Percentiles rank a stretch among this genome's conserved stretches.
phyloP scores from a whole-genome alignment of 2,113 vertebrate genomes.

The Toxotes chatareus region DNA sequence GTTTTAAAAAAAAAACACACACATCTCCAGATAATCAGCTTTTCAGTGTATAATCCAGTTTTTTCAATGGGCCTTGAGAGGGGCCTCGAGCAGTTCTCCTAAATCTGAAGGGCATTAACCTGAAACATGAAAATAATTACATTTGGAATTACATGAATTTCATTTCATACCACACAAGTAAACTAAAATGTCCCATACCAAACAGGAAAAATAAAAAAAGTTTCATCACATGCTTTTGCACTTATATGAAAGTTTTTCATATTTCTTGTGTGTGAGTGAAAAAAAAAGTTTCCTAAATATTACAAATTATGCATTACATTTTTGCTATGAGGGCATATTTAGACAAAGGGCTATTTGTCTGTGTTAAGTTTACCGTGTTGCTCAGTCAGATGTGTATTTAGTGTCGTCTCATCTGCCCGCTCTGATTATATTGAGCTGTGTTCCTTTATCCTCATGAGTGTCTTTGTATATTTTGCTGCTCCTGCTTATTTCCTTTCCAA shows the following conservation, averaged over 20 bases:
- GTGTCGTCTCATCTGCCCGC: slow-evolving; percentile 47
- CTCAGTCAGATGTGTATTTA: slow-evolving; percentile 60
- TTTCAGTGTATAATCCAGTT: neutral
- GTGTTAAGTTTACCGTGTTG: slow-evolving; percentile 26
- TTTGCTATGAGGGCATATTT: slow-evolving; percentile 10
- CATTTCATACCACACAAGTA: neutral
- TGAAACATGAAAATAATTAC: neutral
- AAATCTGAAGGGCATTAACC: neutral
- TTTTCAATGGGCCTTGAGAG: neutral
- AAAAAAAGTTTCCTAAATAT: neutral
- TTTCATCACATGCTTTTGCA: neutral
- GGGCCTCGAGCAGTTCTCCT: neutral
- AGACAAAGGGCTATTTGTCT: slow-evolving; percentile 56
- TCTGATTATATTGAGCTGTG: slow-evolving; percentile 31
- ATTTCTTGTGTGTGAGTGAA: neutral
- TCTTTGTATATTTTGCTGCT: slow-evolving; percentile 68
- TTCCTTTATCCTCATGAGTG: slow-evolving; percentile 52
- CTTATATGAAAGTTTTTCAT: neutral
- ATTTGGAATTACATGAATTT: slow-evolving; percentile 1
- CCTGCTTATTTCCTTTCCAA: slow-evolving; percentile 70
- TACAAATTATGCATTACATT: slow-evolving; percentile 1
- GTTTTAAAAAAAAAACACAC: neutral
- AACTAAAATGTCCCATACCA: neutral
- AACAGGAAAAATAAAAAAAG: neutral
- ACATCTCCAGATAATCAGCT: neutral